A percentile compares a stretch with the other conserved stretches of the same genome.
phyloP scores from a whole-genome alignment of 2,888 invertebrate genomes.

The Volucella inflata region DNA sequence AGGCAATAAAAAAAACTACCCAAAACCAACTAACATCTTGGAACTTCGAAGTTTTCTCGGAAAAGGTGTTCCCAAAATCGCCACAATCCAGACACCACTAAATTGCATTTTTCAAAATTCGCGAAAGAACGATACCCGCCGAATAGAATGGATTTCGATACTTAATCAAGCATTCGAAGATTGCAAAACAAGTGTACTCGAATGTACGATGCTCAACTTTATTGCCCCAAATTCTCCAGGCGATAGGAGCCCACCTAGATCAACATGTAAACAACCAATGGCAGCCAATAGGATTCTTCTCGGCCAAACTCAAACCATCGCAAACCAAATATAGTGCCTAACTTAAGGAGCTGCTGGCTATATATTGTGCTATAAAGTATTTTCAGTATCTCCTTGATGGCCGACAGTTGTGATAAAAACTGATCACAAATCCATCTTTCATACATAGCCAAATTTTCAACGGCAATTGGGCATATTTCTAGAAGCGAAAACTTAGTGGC shows the following conservation, averaged over 20 bases:
- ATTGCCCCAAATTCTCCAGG: conserved; percentile 74
- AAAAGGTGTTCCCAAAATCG: too few species aligned
- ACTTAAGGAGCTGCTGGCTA: conserved; percentile 81
- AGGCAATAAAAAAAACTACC: conserved; percentile 58
- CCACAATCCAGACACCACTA: conserved; percentile 23
- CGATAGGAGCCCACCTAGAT: conserved; percentile 81
- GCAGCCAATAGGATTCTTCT: conserved; percentile 81
- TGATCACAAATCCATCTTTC: conserved; percentile 78
- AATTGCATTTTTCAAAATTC: conserved; percentile 6
- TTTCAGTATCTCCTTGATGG: conserved; percentile 74
- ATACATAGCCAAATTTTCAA: conserved; percentile 76
- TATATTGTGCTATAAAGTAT: conserved; percentile 79
- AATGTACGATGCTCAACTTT: conserved; percentile 79
- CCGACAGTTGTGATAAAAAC: conserved; percentile 63
- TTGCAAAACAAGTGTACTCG: conserved; percentile 75
- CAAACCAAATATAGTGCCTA: conserved; percentile 80
- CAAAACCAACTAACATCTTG: conserved; percentile 48
- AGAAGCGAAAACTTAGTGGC: too few species aligned
- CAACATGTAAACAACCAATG: conserved; percentile 72
- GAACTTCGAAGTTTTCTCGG: conserved; percentile 64
- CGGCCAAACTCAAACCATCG: conserved; percentile 78
- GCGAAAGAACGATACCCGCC: conserved; percentile 11
- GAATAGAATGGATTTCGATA: conserved; percentile 10
- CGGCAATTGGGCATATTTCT: conserved; percentile 40
- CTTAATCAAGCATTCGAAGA: conserved; percentile 8